Evolutionary conservation across 1,140 invertebrate species (phyloP), one percentile per base, ranked within the genome.

Genomic region (Drosophila sp.): DNA sequence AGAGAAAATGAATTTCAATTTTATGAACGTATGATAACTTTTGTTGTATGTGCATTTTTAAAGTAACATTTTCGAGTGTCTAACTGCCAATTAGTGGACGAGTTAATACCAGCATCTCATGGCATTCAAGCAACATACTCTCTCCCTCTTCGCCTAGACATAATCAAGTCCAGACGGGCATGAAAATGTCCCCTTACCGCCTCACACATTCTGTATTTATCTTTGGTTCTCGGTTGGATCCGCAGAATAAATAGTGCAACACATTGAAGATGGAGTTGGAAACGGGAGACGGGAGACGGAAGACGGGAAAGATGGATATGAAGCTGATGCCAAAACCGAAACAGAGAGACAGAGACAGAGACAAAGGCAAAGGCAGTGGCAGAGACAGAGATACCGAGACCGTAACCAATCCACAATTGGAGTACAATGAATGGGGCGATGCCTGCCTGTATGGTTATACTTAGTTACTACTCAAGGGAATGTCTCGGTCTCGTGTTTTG

Each of bases 401-500:
- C 35, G 35, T 38, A 38, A 38, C 35, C 35, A 38, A 38, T 38
- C 35, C 35, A 38, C 35, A 38, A 38, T 38, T 38, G 35, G 35
- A 38, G 35, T 38, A 38, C 35, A 38, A 38, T 38, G 35, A 38
- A 38, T 38, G 35, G 35, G 8, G 8, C 10, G 35, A 27, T 50
- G 44, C 23, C 41, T 44, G 41, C 41, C 44, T 50, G 44, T 50
- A 27, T 50, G 44, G 23, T 10, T 50, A 50, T 27, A 50, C 44
- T 50, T 50, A 50, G 44, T 50, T 50, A 27, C 44, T 50, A 27
- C 44, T 50, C 44, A 50, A 25, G 44, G 44, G 44, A 50, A 50
- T 50, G 44, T 50, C 44, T 50, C 44, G 44, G 44, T 50, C 44
- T 50, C 44, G 44, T 50, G 23, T 50, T 50, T 50, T 50, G 44